Percentiles rank a stretch among this genome's conserved stretches.
Conservation (phyloP, 1,140 invertebrate species). For the Condylostylus longicornis region DNA sequence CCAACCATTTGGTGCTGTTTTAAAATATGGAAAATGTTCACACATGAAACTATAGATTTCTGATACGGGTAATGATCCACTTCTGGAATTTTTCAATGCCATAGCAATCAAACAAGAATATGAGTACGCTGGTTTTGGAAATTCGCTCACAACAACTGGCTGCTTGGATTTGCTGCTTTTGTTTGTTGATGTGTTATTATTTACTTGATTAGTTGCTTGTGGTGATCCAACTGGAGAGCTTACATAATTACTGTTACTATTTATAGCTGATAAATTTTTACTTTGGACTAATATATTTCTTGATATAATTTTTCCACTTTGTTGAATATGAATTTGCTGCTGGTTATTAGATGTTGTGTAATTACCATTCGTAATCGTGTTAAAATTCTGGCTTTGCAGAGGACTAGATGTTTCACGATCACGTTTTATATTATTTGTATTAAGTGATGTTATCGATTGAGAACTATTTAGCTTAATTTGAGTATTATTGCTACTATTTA, state of each 20-base stretch:
- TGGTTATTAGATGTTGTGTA: too few species aligned
- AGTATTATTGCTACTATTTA: background rate
- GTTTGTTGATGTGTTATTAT: conserved; percentile 23
- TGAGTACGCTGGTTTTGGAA: conserved; percentile 92
- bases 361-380: too few species aligned
- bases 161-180: conserved; percentile 35
- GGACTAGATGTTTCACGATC: conserved; percentile 22
- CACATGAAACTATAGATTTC: conserved; percentile 99
- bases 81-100: conserved; percentile 89
- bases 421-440: conserved; percentile 17
- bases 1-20: conserved; percentile 93
- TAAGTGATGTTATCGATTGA: conserved; percentile 9
- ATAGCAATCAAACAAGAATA: conserved; percentile 96
- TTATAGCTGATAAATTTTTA: too few species aligned
- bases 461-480: conserved; percentile 11
- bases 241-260: conserved; percentile 24
- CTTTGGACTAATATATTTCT: too few species aligned
- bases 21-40: conserved; percentile 95
- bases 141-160: conserved; percentile 45
- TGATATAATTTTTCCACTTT: too few species aligned
- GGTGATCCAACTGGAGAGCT: conserved; percentile 2
- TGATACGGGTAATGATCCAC: conserved; percentile 87
- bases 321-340: too few species aligned
- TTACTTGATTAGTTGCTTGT: conserved; percentile 10
- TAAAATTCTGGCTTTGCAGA: too few species aligned